Evolutionary conservation across 53 echinoderm and acorn worm species (phyloP).

Genomic region (Mesocentrotus franciscanus): DNA sequence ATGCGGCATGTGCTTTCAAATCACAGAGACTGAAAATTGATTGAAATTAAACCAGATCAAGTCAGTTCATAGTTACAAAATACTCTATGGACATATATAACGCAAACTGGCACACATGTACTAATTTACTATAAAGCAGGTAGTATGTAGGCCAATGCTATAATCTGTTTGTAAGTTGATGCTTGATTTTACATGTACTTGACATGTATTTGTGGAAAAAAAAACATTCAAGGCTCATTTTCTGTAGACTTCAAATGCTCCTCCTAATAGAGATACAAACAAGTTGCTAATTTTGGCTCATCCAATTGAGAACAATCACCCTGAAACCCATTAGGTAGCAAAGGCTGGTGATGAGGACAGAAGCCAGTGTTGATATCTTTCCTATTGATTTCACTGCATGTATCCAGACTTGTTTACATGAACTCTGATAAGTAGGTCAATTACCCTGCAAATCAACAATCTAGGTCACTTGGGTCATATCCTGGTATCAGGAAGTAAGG

Average conservation of each 20-base stretch:
- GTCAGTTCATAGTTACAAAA: neutral
- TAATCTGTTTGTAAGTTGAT: no score
- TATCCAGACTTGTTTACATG: neutral
- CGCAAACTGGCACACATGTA: neutral
- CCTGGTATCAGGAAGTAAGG: neutral
- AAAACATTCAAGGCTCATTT: neutral
- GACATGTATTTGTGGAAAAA: no score
- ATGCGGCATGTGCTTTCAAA: neutral
- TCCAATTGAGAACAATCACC: neutral
- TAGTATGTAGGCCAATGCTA: no score
- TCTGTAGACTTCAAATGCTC: neutral
- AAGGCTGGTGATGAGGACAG: neutral
- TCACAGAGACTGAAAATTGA: no score
- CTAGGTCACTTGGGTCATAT: neutral
- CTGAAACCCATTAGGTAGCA: neutral
- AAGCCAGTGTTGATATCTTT: neutral
- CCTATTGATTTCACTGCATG: constrained; percentile 5
- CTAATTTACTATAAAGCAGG: no score
- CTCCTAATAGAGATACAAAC: neutral
- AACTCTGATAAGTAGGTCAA: neutral
- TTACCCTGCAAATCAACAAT: neutral
- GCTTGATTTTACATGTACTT: no score
- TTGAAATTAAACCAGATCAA: no score
- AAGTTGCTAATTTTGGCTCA: neutral
- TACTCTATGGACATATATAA: neutral